These are phyloP conservation scores for Cheilosia vernalis DNA, from an alignment of 2,888 invertebrate genomes.

Conservation along the genomic window DNA sequence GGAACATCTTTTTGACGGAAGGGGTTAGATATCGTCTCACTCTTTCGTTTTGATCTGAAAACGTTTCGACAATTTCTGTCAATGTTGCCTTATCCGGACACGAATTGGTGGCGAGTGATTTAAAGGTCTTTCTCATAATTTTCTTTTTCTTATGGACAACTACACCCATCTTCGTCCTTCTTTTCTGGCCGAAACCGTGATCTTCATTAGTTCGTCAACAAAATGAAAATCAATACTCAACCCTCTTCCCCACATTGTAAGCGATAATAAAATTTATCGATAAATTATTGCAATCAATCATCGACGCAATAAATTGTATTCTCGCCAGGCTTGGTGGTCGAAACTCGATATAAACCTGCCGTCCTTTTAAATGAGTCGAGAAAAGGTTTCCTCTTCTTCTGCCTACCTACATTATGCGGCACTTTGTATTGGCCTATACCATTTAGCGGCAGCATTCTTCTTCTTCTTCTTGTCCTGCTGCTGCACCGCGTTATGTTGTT, in stretches of 20 bases:
- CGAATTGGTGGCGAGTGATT: too few species aligned
- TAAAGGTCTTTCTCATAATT: too few species aligned
- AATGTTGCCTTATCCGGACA: too few species aligned
- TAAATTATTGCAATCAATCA: conserved; percentile 69
- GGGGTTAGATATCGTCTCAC: too few species aligned
- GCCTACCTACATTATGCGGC: neutral
- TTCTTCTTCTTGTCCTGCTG: conserved; percentile 4
- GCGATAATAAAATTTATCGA: conserved; percentile 58
- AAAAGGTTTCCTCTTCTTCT: conserved; percentile 16
- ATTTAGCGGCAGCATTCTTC: conserved; percentile 38
- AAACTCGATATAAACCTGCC: conserved; percentile 33
- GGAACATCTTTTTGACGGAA: too few species aligned
- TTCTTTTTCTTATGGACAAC: too few species aligned
- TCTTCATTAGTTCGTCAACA: conserved; percentile 2
- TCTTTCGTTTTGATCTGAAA: too few species aligned
- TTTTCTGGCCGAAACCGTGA: neutral
- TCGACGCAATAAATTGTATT: conserved; percentile 66
- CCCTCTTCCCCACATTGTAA: conserved; percentile 7
- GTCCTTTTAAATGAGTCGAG: conserved; percentile 61
- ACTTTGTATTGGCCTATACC: conserved; percentile 14
- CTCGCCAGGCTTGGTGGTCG: conserved; percentile 63
- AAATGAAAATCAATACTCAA: conserved; percentile 37
- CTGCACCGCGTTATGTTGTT: conserved; percentile 32
- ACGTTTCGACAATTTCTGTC: too few species aligned
- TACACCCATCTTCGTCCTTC: too few species aligned